Evolutionary conservation across 2,888 invertebrate genomes (phyloP).

Genomic region (Rhabditophanes sp.): DNA sequence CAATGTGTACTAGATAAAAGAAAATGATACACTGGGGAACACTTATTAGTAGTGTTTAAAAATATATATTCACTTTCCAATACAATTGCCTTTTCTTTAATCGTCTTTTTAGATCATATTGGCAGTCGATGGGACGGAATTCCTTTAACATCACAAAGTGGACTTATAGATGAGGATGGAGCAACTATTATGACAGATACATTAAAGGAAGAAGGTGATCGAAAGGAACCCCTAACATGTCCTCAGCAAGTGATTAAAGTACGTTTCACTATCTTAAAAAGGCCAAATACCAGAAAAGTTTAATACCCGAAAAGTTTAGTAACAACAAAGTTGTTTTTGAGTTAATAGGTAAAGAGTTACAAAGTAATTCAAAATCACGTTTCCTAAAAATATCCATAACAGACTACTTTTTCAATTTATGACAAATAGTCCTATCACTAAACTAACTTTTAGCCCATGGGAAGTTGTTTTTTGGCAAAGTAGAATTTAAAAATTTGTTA

Average conservation of each 20-base stretch:
- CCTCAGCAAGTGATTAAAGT: constrained; percentile 38
- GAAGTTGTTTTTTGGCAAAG: no score
- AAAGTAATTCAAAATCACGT: constrained; percentile 1
- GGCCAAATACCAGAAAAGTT: constrained; percentile 1
- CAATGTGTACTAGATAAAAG: background rate
- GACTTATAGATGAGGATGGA: constrained; percentile 26
- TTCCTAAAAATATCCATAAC: no score
- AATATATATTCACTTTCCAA: background rate
- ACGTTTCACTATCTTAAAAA: background rate
- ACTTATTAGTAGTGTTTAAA: background rate
- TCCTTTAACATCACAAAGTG: constrained; percentile 19
- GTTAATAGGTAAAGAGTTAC: background rate
- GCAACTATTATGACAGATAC: constrained; percentile 38
- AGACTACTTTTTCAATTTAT: no score
- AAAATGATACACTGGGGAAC: background rate
- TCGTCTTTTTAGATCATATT: constrained; percentile 30
- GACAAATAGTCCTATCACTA: no score
- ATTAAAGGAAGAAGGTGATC: constrained; percentile 33
- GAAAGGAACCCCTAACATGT: constrained; percentile 30
- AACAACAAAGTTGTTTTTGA: no score
- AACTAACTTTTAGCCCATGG: no score
- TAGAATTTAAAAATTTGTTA: no score
- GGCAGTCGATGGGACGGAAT: constrained; percentile 39
- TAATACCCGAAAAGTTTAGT: background rate
- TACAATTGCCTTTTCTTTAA: background rate